phyloP scores from a whole-genome alignment of 2,888 invertebrate genomes.

The Parelbella ahira region DNA sequence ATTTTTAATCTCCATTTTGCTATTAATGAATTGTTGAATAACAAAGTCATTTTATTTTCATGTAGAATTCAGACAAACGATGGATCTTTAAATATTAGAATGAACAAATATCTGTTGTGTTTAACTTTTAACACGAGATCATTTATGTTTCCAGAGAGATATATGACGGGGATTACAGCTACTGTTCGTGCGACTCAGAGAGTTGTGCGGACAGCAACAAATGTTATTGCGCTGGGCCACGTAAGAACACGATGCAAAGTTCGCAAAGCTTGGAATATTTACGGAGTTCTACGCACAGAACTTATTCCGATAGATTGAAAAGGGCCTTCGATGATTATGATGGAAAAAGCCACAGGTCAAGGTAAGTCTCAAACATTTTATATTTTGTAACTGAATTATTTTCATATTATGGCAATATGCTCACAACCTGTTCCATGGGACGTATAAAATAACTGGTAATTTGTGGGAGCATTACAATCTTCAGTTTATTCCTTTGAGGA shows the following conservation, averaged over 20 bases:
- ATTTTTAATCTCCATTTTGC: conserved; percentile 11
- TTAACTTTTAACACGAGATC: no score
- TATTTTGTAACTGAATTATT: no score
- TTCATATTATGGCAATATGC: no score
- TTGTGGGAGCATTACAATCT: no score
- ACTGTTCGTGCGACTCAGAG: conserved; percentile 91
- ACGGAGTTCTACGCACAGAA: conserved; percentile 68
- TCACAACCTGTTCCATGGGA: no score
- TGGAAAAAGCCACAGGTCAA: conserved; percentile 50
- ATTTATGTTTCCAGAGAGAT: conserved; percentile 52
- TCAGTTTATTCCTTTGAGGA: no score
- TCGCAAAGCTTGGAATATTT: conserved; percentile 78
- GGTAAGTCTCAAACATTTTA: conserved; percentile 35
- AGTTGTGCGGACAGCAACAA: conserved; percentile 93
- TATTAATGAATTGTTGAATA: no score
- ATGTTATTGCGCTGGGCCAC: conserved; percentile 86
- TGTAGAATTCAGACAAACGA: no score
- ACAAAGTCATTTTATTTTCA: no score
- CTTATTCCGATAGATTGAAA: conserved; percentile 61
- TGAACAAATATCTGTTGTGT: no score
- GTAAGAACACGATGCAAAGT: conserved; percentile 51
- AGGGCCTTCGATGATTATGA: conserved; percentile 68
- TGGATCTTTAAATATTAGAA: no score
- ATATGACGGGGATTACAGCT: conserved; percentile 69
- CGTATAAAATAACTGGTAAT: no score